Base-by-base conservation (phyloP, 2,113 vertebrate species). In the Panurus biarmicus region DNA sequence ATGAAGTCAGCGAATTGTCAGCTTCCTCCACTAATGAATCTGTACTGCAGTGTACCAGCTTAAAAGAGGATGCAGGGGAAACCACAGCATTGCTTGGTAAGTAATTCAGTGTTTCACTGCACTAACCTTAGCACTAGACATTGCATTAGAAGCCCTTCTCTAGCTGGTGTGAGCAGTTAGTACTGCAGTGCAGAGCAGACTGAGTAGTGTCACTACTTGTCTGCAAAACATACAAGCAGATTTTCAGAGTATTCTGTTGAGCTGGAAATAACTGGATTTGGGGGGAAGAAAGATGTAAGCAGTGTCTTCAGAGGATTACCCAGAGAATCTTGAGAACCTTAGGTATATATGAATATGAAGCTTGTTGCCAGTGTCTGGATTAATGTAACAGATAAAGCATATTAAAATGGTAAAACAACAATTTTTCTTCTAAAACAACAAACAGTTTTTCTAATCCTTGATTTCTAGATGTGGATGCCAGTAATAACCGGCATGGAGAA, bases 41-140 rank as follows among this genome's bases (percentile, higher is more conserved):
- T 17, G 78, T 77, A 20, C 38, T 95, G 9, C 97, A 93, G 13
- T 91, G 96, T 31, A 95, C 88, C 62, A 87, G 90, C 50, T 94
- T 97, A 54, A 98, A 98, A 86, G 97, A 98, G 62, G 98, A 98
- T 0, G 94, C 90, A 0, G 96, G 97, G 50, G 98, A 98, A 95
- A 97, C 91, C 60, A 97, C 96, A 70, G 97, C 97, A 10, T 89
- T 98, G 66, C 96, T 98, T 83, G 98, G 98, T 98, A 67, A 92
- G 97, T 82, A 45, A 56, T 24, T 29, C 7, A 22, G 12, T 62
- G 50, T 58, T 24, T 54, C 25, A 2, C 24, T 71, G 62, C 35
- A 22, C 17, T 44, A 4, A 33, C 47, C 28, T 50, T 62, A 69
- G 25, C 2, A 9, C 29, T 17, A 6, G 47, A 31, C 25, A 7